Evolutionary conservation across 2,888 invertebrate species (phyloP), one percentile per base, ranked within the genome.

Genomic region (Sthenelais limicola): DNA sequence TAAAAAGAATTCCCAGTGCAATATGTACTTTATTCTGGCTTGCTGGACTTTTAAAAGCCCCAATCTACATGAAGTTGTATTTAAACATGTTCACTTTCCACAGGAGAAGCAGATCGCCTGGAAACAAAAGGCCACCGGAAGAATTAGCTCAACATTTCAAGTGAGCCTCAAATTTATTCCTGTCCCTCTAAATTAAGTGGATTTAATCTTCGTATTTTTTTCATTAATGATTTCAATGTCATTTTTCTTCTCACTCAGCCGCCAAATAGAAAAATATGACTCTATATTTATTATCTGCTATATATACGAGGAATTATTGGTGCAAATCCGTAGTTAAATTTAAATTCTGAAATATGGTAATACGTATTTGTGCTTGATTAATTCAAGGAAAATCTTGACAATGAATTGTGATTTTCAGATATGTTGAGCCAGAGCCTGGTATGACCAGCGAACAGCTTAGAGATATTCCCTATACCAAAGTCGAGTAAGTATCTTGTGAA

Each of bases 101-200:
- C 58, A 77, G 78, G 76, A 75, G 86, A 71, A 86, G 85, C 74
- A 82, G 83, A 68, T 86, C 86, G 18, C 86, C 86, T 4, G 82
- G 82, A 30, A 80, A 78, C 32, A 78, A 79, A 56, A 66, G 71
- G 32, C 77, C 78, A 2, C 86, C 86, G n/a, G 84, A 85, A 68
- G 86, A 86, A 77, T 74, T 87, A 24, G 80, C 80, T 38, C 83
- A 85, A 73, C 85, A 86, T 76, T 83, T 86, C 75, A 82, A 81
- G 84, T 85, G 74, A 80, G 83, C n/a, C n/a, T 77, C 24, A 15
- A 2, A 28, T 43, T 33, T 30, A 47, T 28, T 24, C 18, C 21
- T 30, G 15, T 9, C 9, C 15, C 12, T n/a, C n/a, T 3, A 43
- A 43, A 43, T 43, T 12, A 12, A 43, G 9, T 12, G 43, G 18